Evolutionary conservation across 2,113 vertebrate species (phyloP).

Genomic region (Melanerpes formicivorus): DNA sequence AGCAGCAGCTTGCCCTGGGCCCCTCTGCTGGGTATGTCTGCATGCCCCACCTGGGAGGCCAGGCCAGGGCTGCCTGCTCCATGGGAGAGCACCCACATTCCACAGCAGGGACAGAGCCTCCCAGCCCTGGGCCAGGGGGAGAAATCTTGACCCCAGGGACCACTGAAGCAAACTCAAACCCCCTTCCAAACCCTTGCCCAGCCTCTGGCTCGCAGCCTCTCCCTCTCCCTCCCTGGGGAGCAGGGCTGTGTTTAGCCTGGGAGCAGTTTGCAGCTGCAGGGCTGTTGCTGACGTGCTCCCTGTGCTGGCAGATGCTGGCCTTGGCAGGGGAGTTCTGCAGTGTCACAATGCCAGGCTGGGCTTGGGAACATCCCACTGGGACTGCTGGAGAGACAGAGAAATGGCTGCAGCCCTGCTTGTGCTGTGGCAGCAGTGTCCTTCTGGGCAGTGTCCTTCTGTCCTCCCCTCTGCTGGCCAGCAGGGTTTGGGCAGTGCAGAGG

Average conservation of each 20-base stretch:
- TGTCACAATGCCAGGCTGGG: not conserved
- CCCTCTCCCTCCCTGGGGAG: accelerated
- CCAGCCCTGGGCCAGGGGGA: accelerated
- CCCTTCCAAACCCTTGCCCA: not conserved
- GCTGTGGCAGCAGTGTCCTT: not conserved
- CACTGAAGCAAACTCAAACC: not conserved
- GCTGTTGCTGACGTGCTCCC: not conserved
- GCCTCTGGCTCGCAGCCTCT: accelerated
- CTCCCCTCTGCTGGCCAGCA: accelerated
- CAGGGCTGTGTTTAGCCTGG: accelerated
- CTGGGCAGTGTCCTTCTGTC: too few species aligned
- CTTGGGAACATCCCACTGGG: not conserved
- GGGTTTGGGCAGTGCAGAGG: not conserved
- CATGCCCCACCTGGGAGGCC: accelerated
- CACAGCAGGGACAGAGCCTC: not conserved
- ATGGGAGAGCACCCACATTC: accelerated
- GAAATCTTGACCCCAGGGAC: not conserved
- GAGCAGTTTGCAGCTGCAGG: not conserved
- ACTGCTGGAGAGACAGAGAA: not conserved
- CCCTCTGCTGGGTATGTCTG: accelerated
- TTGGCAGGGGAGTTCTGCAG: not conserved
- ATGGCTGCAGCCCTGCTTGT: accelerated
- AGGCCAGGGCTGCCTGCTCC: not conserved
- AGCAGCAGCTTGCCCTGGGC: accelerated
- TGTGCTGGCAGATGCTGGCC: not conserved